Evolutionary conservation across 2,797 vertebrate genomes (phyloP).

Genomic region (Myripristis murdjan): DNA sequence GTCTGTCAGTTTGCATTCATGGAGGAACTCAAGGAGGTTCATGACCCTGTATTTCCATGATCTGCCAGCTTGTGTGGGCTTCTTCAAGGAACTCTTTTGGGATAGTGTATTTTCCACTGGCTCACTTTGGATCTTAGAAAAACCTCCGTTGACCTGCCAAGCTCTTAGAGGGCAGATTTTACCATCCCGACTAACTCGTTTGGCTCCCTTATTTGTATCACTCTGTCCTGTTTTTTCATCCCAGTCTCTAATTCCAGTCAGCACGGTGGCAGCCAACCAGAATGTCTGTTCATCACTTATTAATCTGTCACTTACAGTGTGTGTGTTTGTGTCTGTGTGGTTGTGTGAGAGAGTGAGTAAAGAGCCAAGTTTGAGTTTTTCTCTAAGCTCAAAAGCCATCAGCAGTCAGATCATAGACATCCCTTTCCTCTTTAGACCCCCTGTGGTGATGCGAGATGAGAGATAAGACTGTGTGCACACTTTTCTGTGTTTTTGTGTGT

Average conservation of each 20-base stretch:
- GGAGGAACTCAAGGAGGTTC: not conserved
- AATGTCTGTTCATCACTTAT: constrained; percentile 48
- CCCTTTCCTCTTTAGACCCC: constrained; percentile 40
- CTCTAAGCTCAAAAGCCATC: constrained; percentile 58
- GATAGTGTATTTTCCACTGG: constrained; percentile 1
- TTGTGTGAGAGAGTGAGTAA: not conserved
- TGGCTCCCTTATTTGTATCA: constrained; percentile 7
- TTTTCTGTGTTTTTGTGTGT: constrained; percentile 12
- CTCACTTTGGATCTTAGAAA: not conserved
- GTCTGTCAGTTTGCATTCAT: not conserved
- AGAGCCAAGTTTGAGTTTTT: constrained; percentile 39
- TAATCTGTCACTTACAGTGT: constrained; percentile 53
- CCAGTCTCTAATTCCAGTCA: constrained; percentile 42
- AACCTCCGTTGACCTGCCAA: not conserved
- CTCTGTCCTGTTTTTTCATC: constrained; percentile 41
- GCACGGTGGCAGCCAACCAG: constrained; percentile 24
- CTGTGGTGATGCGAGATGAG: constrained; percentile 32
- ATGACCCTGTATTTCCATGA: not conserved
- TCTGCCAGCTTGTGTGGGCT: not conserved
- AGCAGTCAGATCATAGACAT: constrained; percentile 55
- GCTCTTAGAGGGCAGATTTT: not conserved
- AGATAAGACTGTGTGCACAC: constrained; percentile 38
- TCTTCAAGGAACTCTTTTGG: not conserved
- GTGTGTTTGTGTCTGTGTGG: constrained; percentile 21
- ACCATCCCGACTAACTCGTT: not conserved